Evolutionary conservation across 2,113 vertebrate genomes (phyloP), one percentile per base, ranked within the genome.

Genomic region (Holacanthus passer): DNA sequence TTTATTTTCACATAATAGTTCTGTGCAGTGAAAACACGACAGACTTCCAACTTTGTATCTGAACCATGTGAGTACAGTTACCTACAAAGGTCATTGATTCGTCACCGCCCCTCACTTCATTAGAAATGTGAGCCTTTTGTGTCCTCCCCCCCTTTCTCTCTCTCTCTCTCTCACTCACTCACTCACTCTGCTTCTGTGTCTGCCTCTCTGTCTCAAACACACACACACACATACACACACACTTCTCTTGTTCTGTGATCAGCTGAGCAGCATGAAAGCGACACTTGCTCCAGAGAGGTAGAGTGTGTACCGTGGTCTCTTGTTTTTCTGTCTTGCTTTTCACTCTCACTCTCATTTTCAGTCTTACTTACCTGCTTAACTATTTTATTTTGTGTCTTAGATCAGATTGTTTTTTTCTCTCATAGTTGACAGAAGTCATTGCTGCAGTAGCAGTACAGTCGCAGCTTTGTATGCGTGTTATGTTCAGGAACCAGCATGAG

Each of bases 201-300:
- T 27, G 19, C 16, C 48, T 20, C 56, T 47, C 58, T 13, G 50
- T 10, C 59, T 11, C 58, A 50, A 5, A 48, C 17, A 19, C 45
- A 20, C 45, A 17, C 17, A 5, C 41, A 45, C 43, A 48, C 17
- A 48, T 6, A 1, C 81, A 64, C 67, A 84, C 75, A 70, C 77
- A 73, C 73, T 56, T 74, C 82, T 87, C 80, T 90, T 91, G 78
- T 88, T 87, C 82, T 80, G 82, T 67, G 60, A 79, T 92, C 89
- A 90, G 86, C 93, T 80, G 84, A 91, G 70, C 77, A 4, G 72
- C 77, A 79, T 84, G 89, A 90, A 89, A 87, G 74, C 67, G 12
- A 83, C 86, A 84, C 79, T 87, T 64, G 77, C 81, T 85, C 60
- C 82, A 70, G 72, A 79, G 69, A 91, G 89, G 93, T 92, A 89